phyloP scores from a whole-genome alignment of 2,888 invertebrate genomes.

The Dione vanillae region DNA sequence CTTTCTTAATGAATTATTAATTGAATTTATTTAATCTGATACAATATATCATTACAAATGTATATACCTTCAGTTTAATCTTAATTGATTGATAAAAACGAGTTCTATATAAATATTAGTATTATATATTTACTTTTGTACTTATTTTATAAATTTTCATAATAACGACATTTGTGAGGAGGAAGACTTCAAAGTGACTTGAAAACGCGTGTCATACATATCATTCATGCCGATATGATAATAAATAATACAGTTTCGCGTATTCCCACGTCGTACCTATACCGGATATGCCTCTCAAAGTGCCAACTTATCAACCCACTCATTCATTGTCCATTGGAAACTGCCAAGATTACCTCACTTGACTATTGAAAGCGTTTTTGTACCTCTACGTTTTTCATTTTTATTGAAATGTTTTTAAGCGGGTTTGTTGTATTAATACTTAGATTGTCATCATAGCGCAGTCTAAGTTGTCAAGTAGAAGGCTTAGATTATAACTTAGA shows the following conservation, averaged over 20 bases:
- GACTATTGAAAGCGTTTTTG: constrained; percentile 29
- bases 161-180: constrained; percentile 11
- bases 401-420: constrained; percentile 58
- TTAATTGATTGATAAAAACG: too few species aligned
- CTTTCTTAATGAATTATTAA: constrained; percentile 13
- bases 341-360: constrained; percentile 61
- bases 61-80: too few species aligned
- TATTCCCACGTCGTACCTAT: constrained; percentile 51
- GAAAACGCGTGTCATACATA: constrained; percentile 40
- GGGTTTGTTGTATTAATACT: neutral
- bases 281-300: constrained; percentile 69
- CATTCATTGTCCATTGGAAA: constrained; percentile 64
- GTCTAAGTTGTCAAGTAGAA: too few species aligned
- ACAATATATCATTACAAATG: too few species aligned
- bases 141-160: too few species aligned
- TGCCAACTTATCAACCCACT: constrained; percentile 60
- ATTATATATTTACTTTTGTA: neutral
- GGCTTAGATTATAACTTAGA: too few species aligned
- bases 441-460: too few species aligned
- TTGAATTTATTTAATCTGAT: neutral
- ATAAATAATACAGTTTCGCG: constrained; percentile 63
- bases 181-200: constrained; percentile 31
- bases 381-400: constrained; percentile 16
- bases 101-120: too few species aligned
- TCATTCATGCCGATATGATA: constrained; percentile 48